phyloP scores from a whole-genome alignment of 2,113 vertebrate species.

The Vidua chalybeata region DNA sequence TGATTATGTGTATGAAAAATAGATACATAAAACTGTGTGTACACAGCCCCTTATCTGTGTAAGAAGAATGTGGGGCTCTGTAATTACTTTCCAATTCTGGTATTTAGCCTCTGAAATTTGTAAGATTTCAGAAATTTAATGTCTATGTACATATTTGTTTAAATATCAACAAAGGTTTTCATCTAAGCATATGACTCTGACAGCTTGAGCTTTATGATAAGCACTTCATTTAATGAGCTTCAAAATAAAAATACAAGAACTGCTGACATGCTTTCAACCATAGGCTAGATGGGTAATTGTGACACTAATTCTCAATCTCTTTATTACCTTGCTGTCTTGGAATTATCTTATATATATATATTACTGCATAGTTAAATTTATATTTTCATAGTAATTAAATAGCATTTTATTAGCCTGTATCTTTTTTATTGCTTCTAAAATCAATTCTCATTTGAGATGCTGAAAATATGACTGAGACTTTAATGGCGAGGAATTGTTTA shows the following conservation, averaged over 20 bases:
- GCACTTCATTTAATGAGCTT: conserved; percentile 27
- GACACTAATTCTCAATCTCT: neutral
- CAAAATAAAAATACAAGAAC: neutral
- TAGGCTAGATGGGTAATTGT: neutral
- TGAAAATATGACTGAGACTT: neutral
- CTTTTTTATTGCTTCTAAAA: neutral
- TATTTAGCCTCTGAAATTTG: neutral
- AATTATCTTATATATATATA: neutral
- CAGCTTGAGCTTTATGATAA: neutral
- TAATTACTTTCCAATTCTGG: neutral
- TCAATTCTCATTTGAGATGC: neutral
- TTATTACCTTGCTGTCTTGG: neutral
- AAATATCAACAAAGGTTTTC: conserved; percentile 20
- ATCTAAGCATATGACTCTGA: neutral
- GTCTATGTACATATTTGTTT: neutral
- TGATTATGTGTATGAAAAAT: neutral
- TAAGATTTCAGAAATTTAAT: neutral
- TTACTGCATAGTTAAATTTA: neutral
- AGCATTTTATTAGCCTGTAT: conserved; percentile 32
- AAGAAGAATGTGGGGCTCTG: neutral
- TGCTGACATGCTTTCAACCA: neutral
- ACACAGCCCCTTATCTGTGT: neutral
- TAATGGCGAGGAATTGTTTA: neutral
- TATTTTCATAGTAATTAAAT: conserved; percentile 16
- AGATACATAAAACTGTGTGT: neutral